A percentile compares a stretch with the other conserved stretches of the same genome.
phyloP scores from a whole-genome alignment of 1,140 invertebrate species.

The Tetragnatha versicolor region DNA sequence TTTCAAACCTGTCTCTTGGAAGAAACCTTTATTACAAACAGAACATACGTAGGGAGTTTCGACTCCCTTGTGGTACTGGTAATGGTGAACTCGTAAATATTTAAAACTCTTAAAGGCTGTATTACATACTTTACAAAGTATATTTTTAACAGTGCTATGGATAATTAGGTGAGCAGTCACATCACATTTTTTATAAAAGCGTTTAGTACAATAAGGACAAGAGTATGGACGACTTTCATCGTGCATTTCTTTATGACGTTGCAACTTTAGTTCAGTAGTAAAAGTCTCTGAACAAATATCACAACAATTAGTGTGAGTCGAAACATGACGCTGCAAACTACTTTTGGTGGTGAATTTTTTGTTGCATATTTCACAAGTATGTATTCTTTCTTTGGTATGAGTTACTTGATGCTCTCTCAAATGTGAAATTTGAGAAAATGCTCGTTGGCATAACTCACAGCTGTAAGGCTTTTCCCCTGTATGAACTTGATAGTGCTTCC shows the following conservation, averaged over 20 bases:
- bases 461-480: conserved; percentile 79
- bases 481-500: conserved; percentile 81
- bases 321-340: conserved; percentile 87
- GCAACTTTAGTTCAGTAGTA: conserved; percentile 89
- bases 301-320: conserved; percentile 78
- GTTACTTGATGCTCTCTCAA: conserved; percentile 42
- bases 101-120: conserved; percentile 27
- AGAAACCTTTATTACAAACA: conserved; percentile 84
- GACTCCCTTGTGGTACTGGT: not conserved
- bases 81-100: conserved; percentile 27
- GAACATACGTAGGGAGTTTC: conserved; percentile 78
- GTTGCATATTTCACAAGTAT: conserved; percentile 66
- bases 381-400: conserved; percentile 69
- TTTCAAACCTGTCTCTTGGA: conserved; percentile 88
- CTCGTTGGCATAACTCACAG: conserved; percentile 80
- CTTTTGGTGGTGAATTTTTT: conserved; percentile 42
- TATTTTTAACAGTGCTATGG: conserved; percentile 22
- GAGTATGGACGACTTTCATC: conserved; percentile 55
- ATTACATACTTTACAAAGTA: conserved; percentile 29
- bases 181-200: conserved; percentile 19
- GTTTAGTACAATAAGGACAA: conserved; percentile 48
- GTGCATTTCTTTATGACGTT: conserved; percentile 77
- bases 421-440: conserved; percentile 22
- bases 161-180: conserved; percentile 25
- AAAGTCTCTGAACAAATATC: conserved; percentile 83